phyloP scores from a whole-genome alignment of 2,888 invertebrate species.

The Odontocerum albicorne region DNA sequence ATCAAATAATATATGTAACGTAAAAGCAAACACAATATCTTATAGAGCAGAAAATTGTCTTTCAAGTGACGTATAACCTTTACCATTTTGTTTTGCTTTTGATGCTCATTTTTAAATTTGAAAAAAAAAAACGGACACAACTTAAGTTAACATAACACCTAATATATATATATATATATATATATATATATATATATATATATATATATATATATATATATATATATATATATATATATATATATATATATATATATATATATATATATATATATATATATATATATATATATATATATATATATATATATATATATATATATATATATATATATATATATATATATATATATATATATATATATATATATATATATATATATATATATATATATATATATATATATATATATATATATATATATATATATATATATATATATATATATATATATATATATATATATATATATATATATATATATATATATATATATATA shows the following conservation, averaged over 20 bases:
- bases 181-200: conserved; percentile 10
- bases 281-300: conserved; percentile 8
- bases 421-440: not conserved
- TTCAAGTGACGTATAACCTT: too few species aligned
- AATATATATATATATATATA: conserved; percentile 10
- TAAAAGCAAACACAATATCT: too few species aligned
- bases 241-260: conserved; percentile 8
- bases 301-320: conserved; percentile 10
- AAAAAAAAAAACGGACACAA: too few species aligned
- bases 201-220: conserved; percentile 10
- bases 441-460: not conserved
- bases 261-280: conserved; percentile 10
- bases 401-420: not conserved
- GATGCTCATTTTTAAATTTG: too few species aligned
- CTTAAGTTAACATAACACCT: conserved; percentile 2
- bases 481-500: not conserved
- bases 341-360: conserved; percentile 3
- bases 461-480: not conserved
- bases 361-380: not conserved
- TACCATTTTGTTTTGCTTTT: too few species aligned
- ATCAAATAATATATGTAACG: too few species aligned
- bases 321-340: conserved; percentile 10
- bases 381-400: not conserved
- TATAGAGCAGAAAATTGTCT: too few species aligned
- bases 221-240: conserved; percentile 8